phyloP scores from a whole-genome alignment of 2,888 invertebrate genomes.

The Zele albiditarsus region DNA sequence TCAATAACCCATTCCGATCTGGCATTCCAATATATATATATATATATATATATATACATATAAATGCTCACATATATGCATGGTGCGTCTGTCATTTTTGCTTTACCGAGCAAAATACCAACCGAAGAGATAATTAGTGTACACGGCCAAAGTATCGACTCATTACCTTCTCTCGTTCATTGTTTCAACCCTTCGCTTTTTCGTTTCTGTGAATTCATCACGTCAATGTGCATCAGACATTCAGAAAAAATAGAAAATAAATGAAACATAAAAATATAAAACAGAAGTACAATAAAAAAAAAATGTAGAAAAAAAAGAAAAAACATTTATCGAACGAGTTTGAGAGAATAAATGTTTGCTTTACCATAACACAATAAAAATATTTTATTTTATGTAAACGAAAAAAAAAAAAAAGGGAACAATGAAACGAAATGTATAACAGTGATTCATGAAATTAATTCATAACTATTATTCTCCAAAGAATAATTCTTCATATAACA shows the following conservation, averaged over 20 bases:
- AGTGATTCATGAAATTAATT: conserved; percentile 6
- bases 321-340: too few species aligned
- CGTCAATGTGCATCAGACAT: conserved; percentile 1
- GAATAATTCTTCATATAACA: neutral
- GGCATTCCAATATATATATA: conserved; percentile 13
- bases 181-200: neutral
- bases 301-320: too few species aligned
- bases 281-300: too few species aligned
- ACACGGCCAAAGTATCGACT: conserved; percentile 13
- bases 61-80: neutral
- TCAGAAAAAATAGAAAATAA: neutral
- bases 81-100: conserved; percentile 23
- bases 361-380: neutral
- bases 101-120: neutral
- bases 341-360: too few species aligned
- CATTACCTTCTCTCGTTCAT: conserved; percentile 15
- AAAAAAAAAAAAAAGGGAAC: too few species aligned
- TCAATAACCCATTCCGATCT: conserved; percentile 33
- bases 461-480: neutral
- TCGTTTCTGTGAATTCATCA: neutral
- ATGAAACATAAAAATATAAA: neutral
- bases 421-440: neutral
- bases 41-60: neutral
- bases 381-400: neutral
- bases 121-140: conserved; percentile 22